Evolutionary conservation across 2,888 invertebrate genomes (phyloP).

Genomic region (Catocala sponsa): DNA sequence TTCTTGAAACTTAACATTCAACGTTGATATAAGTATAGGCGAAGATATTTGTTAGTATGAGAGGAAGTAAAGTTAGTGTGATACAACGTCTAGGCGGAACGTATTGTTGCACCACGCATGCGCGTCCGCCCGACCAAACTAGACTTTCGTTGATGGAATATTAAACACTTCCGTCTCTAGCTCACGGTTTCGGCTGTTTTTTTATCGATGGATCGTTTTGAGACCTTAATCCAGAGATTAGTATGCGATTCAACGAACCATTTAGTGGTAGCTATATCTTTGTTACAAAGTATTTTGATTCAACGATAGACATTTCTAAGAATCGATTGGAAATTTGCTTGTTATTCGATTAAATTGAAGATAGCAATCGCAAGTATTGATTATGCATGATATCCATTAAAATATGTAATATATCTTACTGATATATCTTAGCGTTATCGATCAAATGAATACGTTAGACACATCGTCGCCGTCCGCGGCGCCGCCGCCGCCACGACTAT

Average conservation of each 20-base stretch:
- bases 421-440: constrained; percentile 30
- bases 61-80: constrained; percentile 23
- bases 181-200: constrained; percentile 31
- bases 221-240: constrained; percentile 9
- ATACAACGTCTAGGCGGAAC: constrained; percentile 39
- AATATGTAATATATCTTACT: constrained; percentile 33
- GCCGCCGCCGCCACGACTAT: background rate
- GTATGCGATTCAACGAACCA: constrained; percentile 10
- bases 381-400: constrained; percentile 31
- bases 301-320: constrained; percentile 5
- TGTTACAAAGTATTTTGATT: constrained; percentile 1
- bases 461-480: constrained; percentile 25
- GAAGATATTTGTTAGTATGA: background rate
- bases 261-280: constrained; percentile 12
- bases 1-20: no score
- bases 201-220: constrained; percentile 15
- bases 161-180: constrained; percentile 54
- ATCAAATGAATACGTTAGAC: constrained; percentile 25
- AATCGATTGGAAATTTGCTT: constrained; percentile 3
- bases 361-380: background rate
- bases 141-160: constrained; percentile 56
- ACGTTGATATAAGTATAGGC: no score
- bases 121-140: constrained; percentile 65
- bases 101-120: constrained; percentile 33
- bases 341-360: background rate